These are phyloP conservation scores for Apoda limacodes DNA, from an alignment of 2,888 invertebrate species.

Conservation along the genomic window DNA sequence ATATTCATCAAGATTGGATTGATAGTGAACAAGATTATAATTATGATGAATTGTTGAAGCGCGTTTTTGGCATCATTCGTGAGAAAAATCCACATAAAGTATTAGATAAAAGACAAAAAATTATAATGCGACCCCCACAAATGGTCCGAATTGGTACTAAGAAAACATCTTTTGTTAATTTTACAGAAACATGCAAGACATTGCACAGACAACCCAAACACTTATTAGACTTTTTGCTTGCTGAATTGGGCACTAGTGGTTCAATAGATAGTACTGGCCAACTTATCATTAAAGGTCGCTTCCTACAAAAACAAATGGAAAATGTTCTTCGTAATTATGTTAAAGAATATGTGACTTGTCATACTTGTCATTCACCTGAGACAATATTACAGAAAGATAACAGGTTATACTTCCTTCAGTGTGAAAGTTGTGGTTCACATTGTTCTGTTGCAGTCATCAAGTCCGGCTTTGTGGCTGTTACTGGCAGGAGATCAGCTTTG, in stretches of 20 bases:
- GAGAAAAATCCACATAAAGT: slow-evolving; percentile 99
- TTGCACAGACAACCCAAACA: slow-evolving; percentile 96
- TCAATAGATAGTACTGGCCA: slow-evolving; percentile 99
- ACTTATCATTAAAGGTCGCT: slow-evolving; percentile 97
- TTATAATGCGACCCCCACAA: slow-evolving; percentile 99
- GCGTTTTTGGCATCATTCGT: slow-evolving; percentile 98
- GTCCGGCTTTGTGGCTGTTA: slow-evolving; percentile 99
- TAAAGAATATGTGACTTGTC: slow-evolving; percentile 99
- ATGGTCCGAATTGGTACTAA: slow-evolving; percentile 98
- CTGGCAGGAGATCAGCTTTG: slow-evolving; percentile 97
- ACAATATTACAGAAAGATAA: slow-evolving; percentile 99
- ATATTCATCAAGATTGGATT: slow-evolving; percentile 82
- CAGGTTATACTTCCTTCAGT: slow-evolving; percentile 97
- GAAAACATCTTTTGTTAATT: slow-evolving; percentile 99
- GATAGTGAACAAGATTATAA: slow-evolving; percentile 95
- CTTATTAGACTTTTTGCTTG: slow-evolving; percentile 95
- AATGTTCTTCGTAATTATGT: slow-evolving; percentile 96
- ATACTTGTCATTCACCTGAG: slow-evolving; percentile 98
- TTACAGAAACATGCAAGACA: slow-evolving; percentile 93
- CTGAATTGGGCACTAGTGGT: slow-evolving; percentile 98
- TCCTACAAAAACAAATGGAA: slow-evolving; percentile 99
- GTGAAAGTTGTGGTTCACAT: slow-evolving; percentile 98
- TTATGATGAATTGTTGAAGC: slow-evolving; percentile 94
- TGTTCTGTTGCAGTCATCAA: slow-evolving; percentile 99
- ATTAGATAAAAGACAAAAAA: slow-evolving; percentile 97